These are phyloP conservation scores for Syritta pipiens DNA, from an alignment of 2,888 invertebrate genomes.

Conservation along the genomic window DNA sequence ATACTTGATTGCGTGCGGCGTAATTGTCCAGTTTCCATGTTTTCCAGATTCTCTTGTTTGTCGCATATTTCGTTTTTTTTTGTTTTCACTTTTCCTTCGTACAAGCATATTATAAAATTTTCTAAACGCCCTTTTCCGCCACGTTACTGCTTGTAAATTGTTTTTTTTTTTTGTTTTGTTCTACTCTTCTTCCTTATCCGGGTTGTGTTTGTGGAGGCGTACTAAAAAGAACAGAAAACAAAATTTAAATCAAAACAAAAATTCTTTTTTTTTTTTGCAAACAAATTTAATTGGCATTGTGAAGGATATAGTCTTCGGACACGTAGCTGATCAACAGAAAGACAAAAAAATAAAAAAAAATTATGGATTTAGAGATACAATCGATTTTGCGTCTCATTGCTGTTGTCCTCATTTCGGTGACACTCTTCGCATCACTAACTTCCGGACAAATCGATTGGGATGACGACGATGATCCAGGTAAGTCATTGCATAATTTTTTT, in stretches of 20 bases:
- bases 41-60: slow-evolving; percentile 2
- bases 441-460: slow-evolving; percentile 80
- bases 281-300: neutral
- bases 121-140: slow-evolving; percentile 2
- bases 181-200: neutral
- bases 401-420: slow-evolving; percentile 74
- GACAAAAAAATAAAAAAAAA: slow-evolving; percentile 18
- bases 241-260: neutral
- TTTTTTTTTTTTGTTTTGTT: neutral
- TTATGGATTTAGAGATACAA: slow-evolving; percentile 71
- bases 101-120: neutral
- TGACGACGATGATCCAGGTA: slow-evolving; percentile 80
- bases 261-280: neutral
- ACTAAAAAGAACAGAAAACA: neutral
- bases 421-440: slow-evolving; percentile 75
- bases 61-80: neutral
- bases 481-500: slow-evolving; percentile 69
- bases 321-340: neutral
- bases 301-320: neutral
- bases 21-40: slow-evolving; percentile 10
- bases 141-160: neutral
- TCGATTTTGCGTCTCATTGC: slow-evolving; percentile 72
- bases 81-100: neutral
- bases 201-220: slow-evolving; percentile 1
- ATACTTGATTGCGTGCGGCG: slow-evolving; percentile 47